These are phyloP conservation scores for Paradisaea rubra DNA, from an alignment of 2,113 vertebrate species.

Conservation along the genomic window DNA sequence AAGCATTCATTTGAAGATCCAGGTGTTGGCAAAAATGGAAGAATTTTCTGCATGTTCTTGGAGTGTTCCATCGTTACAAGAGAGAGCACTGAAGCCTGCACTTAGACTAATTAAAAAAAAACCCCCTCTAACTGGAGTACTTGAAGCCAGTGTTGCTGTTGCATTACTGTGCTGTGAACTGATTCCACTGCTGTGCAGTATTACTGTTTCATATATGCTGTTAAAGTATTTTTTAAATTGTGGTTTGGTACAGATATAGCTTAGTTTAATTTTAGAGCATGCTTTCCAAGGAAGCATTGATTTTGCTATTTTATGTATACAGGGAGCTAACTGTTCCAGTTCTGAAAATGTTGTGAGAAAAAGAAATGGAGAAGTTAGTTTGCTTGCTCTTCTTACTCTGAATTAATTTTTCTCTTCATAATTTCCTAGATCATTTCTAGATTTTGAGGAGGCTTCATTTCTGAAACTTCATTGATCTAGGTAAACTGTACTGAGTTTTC, in stretches of 20 bases:
- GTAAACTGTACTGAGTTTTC: neutral
- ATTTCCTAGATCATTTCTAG: neutral
- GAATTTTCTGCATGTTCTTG: neutral
- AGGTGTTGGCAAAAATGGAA: neutral
- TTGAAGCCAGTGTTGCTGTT: neutral
- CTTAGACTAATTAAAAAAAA: neutral
- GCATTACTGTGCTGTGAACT: neutral
- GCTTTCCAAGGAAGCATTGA: neutral
- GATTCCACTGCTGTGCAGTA: neutral
- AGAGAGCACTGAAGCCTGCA: neutral
- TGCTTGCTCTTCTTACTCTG: neutral
- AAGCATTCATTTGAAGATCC: neutral
- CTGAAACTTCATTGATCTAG: neutral
- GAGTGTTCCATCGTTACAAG: neutral
- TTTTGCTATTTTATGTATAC: neutral
- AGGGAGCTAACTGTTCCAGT: neutral
- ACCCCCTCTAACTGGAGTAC: neutral
- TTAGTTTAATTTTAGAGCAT: neutral
- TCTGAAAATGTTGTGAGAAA: neutral
- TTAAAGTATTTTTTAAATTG: neutral
- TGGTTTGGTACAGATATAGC: neutral
- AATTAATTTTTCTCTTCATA: neutral
- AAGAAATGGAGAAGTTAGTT: neutral
- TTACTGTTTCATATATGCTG: neutral
- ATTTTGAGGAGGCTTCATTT: neutral